These are phyloP conservation scores for Neoascia interrupta DNA, from an alignment of 2,888 invertebrate genomes.

Conservation along the genomic window DNA sequence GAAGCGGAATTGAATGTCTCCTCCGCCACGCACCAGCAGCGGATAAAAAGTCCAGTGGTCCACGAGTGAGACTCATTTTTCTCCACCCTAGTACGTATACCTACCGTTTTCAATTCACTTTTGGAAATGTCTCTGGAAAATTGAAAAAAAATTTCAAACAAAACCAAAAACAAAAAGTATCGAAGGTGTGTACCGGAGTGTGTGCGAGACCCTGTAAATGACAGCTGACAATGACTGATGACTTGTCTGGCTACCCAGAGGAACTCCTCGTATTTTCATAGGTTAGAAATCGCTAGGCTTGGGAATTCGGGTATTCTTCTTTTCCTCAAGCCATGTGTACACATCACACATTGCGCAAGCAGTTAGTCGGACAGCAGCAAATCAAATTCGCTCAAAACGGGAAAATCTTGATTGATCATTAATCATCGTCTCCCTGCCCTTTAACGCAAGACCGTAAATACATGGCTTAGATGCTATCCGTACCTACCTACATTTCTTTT, in stretches of 20 bases:
- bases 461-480: constrained; percentile 12
- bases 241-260: constrained; percentile 48
- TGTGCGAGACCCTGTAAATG: constrained; percentile 57
- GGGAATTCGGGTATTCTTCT: constrained; percentile 47
- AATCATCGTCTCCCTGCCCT: constrained; percentile 65
- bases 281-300: constrained; percentile 60
- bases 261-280: constrained; percentile 61
- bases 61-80: constrained; percentile 5
- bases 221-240: constrained; percentile 68
- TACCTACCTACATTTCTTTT: too few species aligned
- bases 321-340: constrained; percentile 41
- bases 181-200: constrained; percentile 19
- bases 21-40: constrained; percentile 20
- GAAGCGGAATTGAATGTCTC: constrained; percentile 59
- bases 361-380: constrained; percentile 62
- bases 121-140: constrained; percentile 47
- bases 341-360: constrained; percentile 23
- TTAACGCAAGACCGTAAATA: neutral
- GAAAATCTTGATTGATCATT: constrained; percentile 69
- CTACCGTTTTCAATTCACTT: constrained; percentile 38
- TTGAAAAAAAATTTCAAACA: constrained; percentile 45
- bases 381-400: constrained; percentile 68
- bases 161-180: constrained; percentile 6
- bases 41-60: constrained; percentile 28
- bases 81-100: too few species aligned